Evolutionary conservation across 2,797 vertebrate species (phyloP).

Genomic region (Paguma larvata): DNA sequence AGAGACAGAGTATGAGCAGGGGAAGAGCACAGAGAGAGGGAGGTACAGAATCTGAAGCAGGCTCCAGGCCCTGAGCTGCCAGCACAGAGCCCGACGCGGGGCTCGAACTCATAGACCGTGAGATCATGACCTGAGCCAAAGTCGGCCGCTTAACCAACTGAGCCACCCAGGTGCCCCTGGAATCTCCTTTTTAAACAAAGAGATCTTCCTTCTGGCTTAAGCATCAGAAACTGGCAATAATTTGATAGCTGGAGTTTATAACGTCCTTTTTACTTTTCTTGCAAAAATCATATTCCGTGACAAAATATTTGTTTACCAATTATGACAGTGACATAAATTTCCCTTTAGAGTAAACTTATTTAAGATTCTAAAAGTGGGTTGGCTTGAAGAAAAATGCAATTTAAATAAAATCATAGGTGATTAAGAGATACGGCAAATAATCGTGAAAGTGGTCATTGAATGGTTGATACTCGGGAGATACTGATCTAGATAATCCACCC

Average conservation of each 20-base stretch:
- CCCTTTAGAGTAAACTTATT: constrained; percentile 13
- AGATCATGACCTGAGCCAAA: too few species aligned
- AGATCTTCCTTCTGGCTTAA: neutral
- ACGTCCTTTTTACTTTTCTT: neutral
- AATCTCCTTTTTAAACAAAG: neutral
- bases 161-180: too few species aligned
- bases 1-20: too few species aligned
- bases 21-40: too few species aligned
- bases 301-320: neutral
- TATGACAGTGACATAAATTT: constrained; percentile 1
- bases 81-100: too few species aligned
- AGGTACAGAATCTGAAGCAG: too few species aligned
- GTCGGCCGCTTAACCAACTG: too few species aligned
- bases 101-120: too few species aligned
- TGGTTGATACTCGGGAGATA: neutral
- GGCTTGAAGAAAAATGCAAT: constrained; percentile 11
- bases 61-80: too few species aligned
- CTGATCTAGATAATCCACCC: neutral
- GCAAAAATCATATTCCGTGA: neutral
- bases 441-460: neutral
- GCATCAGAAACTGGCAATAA: neutral
- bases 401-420: neutral
- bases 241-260: neutral
- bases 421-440: neutral
- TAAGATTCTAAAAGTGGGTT: neutral